Conservation (phyloP, 1,140 invertebrate species). For the Tetraneura akinire region DNA sequence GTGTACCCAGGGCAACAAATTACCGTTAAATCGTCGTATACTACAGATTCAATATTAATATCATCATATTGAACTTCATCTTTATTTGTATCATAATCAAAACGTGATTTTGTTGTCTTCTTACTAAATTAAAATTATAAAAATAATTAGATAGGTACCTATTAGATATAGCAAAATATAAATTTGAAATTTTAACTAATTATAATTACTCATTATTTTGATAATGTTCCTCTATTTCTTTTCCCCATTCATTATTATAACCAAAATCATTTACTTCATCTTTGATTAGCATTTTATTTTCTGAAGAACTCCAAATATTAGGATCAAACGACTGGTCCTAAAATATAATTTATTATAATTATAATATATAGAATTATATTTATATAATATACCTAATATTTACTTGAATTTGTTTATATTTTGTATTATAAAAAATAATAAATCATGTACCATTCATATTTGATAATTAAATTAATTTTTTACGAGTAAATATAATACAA, state of each 20-base stretch:
- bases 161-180: neutral
- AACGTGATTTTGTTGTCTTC: neutral
- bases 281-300: constrained; percentile 42
- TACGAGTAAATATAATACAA: no score
- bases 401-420: no score
- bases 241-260: constrained; percentile 26
- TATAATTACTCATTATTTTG: neutral
- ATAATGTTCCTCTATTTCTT: constrained; percentile 35
- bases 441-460: no score
- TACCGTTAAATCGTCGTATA: constrained; percentile 3
- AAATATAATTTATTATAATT: constrained; percentile 3
- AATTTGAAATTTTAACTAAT: neutral
- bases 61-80: neutral
- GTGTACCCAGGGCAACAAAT: no score
- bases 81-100: neutral
- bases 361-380: neutral
- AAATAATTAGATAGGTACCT: neutral
- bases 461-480: no score
- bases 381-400: no score
- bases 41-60: neutral
- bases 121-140: constrained; percentile 20
- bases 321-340: constrained; percentile 13
- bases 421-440: no score
- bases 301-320: constrained; percentile 35
- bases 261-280: constrained; percentile 31